Base-by-base conservation (phyloP, 1,140 invertebrate species). In the Neuroterus valhalla region DNA sequence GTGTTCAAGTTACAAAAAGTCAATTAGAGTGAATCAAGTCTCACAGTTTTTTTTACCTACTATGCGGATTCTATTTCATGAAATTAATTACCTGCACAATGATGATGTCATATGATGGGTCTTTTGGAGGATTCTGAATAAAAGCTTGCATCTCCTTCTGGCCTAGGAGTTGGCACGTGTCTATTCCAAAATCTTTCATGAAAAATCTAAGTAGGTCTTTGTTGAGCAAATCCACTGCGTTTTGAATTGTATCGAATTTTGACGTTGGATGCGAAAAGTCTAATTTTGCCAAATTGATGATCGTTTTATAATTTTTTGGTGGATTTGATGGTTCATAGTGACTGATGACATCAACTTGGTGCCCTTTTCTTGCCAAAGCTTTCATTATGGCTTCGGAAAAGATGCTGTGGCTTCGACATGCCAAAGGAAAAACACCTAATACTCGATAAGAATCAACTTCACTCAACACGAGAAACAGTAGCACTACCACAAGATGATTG, bases 321-420 rank as follows among this genome's bases (percentile, higher is more conserved):
- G 70, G 43, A 8, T 44, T 72, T 44, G 5, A 14, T 2, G 23
- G n/a, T n/a, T 50, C 46, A 66, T 66, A 66, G 21, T 72, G 71
- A 31, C 45, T 66, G 15, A 72, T 66, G 15, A 66, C 55, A 0
- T 81, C 55, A 0, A 91, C 78, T 66, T 90, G 78, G 75, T 91
- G 90, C 4, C 90, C 90, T 69, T 85, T 77, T 45, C 79, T 85
- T 0, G 80, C 82, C 43, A 92, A 75, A 70, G 85, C 86, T 73
- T 84, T 72, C 8, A 87, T 86, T 3, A 91, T 45, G 19, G 87
- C 78, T 48, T 85, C 72, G 74, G 86, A 87, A 1, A 88, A 79
- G n/a, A 84, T 68, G 70, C 87, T 84, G 75, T 90, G 88, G 77
- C 88, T 89, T 3, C 74, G 79, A 0, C 81, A 85, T 3, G 85